Base-by-base conservation (phyloP, 1,140 invertebrate genomes). In the Frieseomelitta varia region DNA sequence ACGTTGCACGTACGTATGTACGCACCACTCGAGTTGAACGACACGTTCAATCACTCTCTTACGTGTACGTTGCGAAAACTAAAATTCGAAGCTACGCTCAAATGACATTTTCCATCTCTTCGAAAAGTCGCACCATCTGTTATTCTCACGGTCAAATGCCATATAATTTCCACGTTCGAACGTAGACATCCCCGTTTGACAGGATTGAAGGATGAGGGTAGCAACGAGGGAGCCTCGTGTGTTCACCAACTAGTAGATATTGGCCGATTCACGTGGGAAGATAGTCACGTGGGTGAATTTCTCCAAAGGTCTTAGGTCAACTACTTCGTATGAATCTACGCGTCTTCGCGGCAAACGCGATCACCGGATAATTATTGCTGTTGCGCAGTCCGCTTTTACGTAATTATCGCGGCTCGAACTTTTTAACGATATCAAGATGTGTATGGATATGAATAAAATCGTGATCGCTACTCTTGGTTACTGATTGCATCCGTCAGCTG, bases 251-350 rank as follows among this genome's bases (percentile, higher is more conserved):
- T 34, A 1, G 55, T n/a, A 68, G 85, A 77, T 34, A 68, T 55
- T 21, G 67, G n/a, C 69, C 55, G 55, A 76, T 73, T 84, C 81
- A 75, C 87, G 87, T 88, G 85, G 86, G 87, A 87, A 84, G 81
- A 68, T 65, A 63, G 63, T 81, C 74, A 79, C 63, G 85, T 88
- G 53, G 85, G 81, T 67, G 87, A 88, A 87, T 85, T 88, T 87
- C 81, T 72, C 34, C 39, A 88, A 88, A 88, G 85, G 82, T 88
- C 82, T 73, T 53, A n/a, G 85, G 69, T 85, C 71, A 82, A 47
- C 14, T 47, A 47, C 51, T 58, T 71, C 58, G 65, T 53, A 85
- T 30, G 47, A 84, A 81, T 78, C 73, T 21, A 63, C 21, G 58
- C 34, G 47, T 85, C 79, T 63, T 74, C 55, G 30, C 14, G 27